A percentile compares a stretch with the other conserved stretches of the same genome.
These are phyloP conservation scores for Ambastaia sidthimunki DNA, from an alignment of 2,797 vertebrate species.

Conservation along the genomic window DNA sequence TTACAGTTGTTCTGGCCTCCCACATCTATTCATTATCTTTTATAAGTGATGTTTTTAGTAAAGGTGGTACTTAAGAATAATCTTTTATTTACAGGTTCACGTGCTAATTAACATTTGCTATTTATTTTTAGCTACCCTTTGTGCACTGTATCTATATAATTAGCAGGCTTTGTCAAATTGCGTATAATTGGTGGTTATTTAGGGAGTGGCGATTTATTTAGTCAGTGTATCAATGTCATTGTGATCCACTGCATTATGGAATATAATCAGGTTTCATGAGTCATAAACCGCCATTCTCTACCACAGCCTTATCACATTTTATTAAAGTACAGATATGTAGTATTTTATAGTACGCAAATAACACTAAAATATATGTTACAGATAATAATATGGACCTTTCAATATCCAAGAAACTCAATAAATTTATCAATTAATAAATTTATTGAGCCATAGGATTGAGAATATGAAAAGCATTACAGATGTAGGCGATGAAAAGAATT, in stretches of 20 bases:
- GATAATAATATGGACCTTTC: not conserved
- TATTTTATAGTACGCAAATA: not conserved
- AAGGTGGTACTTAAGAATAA: slow-evolving; percentile 38
- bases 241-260: slow-evolving; percentile 11
- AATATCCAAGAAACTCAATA: too few relatives aligned
- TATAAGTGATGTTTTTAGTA: slow-evolving; percentile 56
- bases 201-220: slow-evolving; percentile 40
- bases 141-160: slow-evolving; percentile 45
- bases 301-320: not conserved
- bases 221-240: slow-evolving; percentile 21
- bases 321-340: not conserved
- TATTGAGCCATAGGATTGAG: not conserved
- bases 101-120: slow-evolving; percentile 25
- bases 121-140: slow-evolving; percentile 35
- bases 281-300: slow-evolving; percentile 19
- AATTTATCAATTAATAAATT: not conserved
- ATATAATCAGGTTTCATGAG: slow-evolving; percentile 24
- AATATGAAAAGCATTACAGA: not conserved
- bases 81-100: slow-evolving; percentile 27
- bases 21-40: slow-evolving; percentile 46
- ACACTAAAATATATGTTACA: not conserved
- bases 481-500: not conserved
- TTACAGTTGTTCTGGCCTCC: slow-evolving; percentile 34
- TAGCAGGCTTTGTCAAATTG: slow-evolving; percentile 44
- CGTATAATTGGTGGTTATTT: slow-evolving; percentile 35